Base-by-base conservation (phyloP, 1,140 invertebrate genomes). In the Hyphantria cunea region DNA sequence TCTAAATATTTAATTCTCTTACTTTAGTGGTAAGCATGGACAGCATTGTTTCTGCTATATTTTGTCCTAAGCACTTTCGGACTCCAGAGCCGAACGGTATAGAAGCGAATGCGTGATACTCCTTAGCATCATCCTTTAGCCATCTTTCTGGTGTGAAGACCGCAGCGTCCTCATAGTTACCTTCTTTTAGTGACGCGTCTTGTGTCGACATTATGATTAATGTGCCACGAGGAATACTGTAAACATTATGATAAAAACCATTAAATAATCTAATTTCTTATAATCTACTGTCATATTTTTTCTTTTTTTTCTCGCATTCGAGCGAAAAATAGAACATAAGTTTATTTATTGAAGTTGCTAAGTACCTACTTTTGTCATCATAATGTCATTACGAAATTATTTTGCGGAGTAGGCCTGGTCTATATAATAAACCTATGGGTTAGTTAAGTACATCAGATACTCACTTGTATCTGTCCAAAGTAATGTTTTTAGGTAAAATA, bases 121-220 rank as follows among this genome's bases (percentile, higher is more conserved):
- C 72, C 47, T 86, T 75, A 0, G 77, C 67, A n/a, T 90, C 86
- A 9, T 69, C 37, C 12, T 87, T 78, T 15, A 96, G 76, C 96
- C 93, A 97, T 65, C 94, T 90, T 80, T 94, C 95, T 8, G 96
- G 96, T 47, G 91, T 80, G 74, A 95, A 97, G 37, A 93, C 92
- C 6, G 91, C 77, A 0, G 95, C 93, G 68, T 95, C 93, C 49
- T 94, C 95, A 82, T 93, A 96, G 73, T 95, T 93, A 56, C 94
- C 92, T 45, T 95, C 93, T n/a, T 94, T 91, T 51, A 92, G 82
- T 41, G 93, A 93, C 0, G 94, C 84, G 37, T 95, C 92, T 86
- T 94, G 93, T 17, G 93, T 95, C 4, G 95, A 94, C 88, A 95
- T 94, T 69, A 96, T 92, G 0, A 97, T 89, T 12, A 94, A 92